These are phyloP conservation scores for Scomber japonicus DNA, from an alignment of 2,113 vertebrate species.

Conservation along the genomic window DNA sequence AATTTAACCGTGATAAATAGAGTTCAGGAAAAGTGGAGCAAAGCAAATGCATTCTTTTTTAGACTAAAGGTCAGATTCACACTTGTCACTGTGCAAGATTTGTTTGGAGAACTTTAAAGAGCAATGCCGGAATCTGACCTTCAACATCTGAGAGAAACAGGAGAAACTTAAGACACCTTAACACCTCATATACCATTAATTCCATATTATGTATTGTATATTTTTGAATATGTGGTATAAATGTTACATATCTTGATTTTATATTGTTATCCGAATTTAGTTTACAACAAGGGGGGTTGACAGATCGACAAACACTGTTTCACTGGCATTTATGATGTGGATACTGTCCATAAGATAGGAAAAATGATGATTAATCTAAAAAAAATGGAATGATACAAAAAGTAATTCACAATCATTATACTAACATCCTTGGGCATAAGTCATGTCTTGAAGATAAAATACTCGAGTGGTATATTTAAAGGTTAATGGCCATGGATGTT, in stretches of 20 bases:
- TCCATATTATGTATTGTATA: not conserved
- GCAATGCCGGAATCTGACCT: not conserved
- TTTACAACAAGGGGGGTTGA: not conserved
- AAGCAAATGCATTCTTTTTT: conserved; percentile 27
- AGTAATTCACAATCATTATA: conserved; percentile 53
- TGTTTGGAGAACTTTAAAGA: conserved; percentile 27
- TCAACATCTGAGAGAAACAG: too few species aligned
- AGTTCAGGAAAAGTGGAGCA: conserved; percentile 26
- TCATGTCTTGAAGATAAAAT: conserved; percentile 63
- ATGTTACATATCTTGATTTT: not conserved
- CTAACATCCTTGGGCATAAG: conserved; percentile 42
- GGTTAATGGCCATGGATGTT: conserved; percentile 64
- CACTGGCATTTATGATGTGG: not conserved
- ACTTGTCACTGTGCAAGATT: conserved; percentile 27
- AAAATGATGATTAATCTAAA: conserved; percentile 27
- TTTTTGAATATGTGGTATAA: not conserved
- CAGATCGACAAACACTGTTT: conserved; percentile 11
- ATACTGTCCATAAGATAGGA: not conserved
- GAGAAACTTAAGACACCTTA: too few species aligned
- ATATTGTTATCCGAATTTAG: not conserved
- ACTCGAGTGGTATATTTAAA: conserved; percentile 66
- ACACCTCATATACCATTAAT: not conserved
- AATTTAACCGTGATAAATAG: conserved; percentile 41
- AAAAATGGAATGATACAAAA: conserved; percentile 32
- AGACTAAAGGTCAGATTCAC: conserved; percentile 57